Evolutionary conservation across 2,797 vertebrate species (phyloP).

Genomic region (Alexandromys oeconomus): DNA sequence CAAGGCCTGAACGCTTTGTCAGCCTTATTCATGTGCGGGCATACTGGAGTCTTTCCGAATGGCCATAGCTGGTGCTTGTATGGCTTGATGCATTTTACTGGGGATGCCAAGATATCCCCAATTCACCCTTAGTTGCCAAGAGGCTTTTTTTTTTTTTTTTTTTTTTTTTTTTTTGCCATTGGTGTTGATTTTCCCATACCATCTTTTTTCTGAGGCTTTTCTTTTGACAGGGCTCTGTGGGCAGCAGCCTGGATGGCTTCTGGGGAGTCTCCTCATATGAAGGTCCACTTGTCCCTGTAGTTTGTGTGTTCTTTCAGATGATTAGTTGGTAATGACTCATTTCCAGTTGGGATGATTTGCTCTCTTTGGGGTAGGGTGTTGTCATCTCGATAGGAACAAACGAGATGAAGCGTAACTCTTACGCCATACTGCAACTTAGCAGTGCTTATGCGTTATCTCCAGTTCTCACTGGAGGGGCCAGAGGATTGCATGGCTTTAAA

Average conservation of each 20-base stretch:
- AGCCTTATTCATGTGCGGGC: background rate
- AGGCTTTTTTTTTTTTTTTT: background rate
- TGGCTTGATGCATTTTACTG: background rate
- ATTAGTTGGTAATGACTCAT: slow-evolving; percentile 17
- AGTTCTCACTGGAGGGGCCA: background rate
- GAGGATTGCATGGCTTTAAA: background rate
- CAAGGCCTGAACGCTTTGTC: background rate
- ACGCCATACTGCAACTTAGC: background rate
- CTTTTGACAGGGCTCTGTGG: slow-evolving; percentile 3
- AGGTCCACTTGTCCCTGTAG: background rate
- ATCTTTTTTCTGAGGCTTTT: slow-evolving; percentile 37
- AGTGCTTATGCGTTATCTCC: background rate
- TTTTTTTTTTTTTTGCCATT: background rate
- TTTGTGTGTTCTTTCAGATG: slow-evolving; percentile 31
- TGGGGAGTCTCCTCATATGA: slow-evolving; percentile 47
- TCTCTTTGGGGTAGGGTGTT: background rate
- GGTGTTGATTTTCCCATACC: background rate
- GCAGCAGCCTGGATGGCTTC: slow-evolving; percentile 61
- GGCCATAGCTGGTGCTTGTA: background rate
- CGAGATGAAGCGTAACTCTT: background rate
- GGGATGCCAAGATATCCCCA: background rate
- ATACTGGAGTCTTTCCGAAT: background rate
- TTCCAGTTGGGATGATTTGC: background rate
- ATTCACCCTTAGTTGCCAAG: background rate
- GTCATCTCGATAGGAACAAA: background rate